Conservation (phyloP, 2,113 vertebrate species). For the Astatotilapia flaviijosephi region DNA sequence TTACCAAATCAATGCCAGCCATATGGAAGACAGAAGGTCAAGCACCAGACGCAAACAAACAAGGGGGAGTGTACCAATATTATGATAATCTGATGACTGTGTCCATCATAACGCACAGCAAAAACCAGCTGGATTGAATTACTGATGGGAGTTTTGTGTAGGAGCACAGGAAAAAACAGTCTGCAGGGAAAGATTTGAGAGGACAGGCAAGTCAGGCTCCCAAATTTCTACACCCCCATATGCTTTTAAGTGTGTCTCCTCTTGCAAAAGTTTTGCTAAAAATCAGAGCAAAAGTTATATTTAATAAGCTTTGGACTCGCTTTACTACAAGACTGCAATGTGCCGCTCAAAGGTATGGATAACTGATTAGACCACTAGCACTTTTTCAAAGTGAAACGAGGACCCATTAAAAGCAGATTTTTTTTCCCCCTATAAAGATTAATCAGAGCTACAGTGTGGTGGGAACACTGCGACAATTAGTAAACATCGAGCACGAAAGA, state of each 20-base stretch:
- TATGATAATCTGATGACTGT: constrained; percentile 30
- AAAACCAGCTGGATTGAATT: constrained; percentile 36
- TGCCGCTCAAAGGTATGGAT: not conserved
- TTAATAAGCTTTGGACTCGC: not conserved
- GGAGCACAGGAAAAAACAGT: not conserved
- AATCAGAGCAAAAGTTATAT: not conserved
- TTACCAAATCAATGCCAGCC: constrained; percentile 37
- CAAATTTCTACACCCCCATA: constrained; percentile 3
- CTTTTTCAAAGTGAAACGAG: not conserved
- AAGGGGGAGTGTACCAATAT: constrained; percentile 17
- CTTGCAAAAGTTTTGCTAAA: not conserved
- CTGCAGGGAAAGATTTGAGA: not conserved
- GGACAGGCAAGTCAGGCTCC: not conserved
- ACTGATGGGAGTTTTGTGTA: not conserved
- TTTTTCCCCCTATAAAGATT: not conserved
- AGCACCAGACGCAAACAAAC: constrained; percentile 42
- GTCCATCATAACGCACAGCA: constrained; percentile 1
- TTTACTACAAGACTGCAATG: not conserved
- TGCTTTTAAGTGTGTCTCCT: not conserved
- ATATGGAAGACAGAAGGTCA: constrained; percentile 54
- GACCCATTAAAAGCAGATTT: not conserved
- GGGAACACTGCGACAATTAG: not conserved
- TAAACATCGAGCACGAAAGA: constrained; percentile 20
- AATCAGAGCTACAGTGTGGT: not conserved
- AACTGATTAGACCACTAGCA: not conserved